Base-by-base conservation (phyloP, 2,113 vertebrate species). In the Eulemur rufifrons region DNA sequence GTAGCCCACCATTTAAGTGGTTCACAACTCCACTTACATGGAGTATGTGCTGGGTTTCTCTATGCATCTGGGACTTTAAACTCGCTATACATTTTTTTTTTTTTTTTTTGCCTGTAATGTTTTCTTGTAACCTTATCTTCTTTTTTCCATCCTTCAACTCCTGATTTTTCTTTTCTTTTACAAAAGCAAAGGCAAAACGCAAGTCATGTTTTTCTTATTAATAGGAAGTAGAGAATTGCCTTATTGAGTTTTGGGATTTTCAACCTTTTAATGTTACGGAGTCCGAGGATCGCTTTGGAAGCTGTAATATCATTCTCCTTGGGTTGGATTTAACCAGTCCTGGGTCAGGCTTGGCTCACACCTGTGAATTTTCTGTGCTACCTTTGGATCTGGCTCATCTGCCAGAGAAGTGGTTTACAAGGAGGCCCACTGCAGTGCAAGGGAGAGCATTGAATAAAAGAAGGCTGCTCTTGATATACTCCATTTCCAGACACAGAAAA, bases 1-100 rank as follows among this genome's bases (percentile, higher is more conserved):
- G 14, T 14, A 12, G 14, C 4, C 25, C 64, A 47, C 50, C 0
- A 0, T n/a, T n/a, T 56, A 63, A 32, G 27, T 34, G 34, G 21
- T 4, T 4, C n/a, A 18, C 2, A 8, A 10, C 9, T 34, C 77
- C 14, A 5, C 27, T 12, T 21, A 21, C 7, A 56, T 61, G 6
- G 29, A 32, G 54, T 45, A 45, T 45, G 15, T 85, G 11, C 32
- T 23, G 32, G 13, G 45, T 64, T 69, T 32, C 18, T 66, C 39
- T 64, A 83, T 18, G 11, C 61, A 61, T 50, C 54, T 39, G 61
- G 6, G 23, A 78, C 83, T 71, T 68, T 4, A 52, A 74, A 23
- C 27, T n/a, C 54, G 39, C 32, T 63, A 9, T 59, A n/a, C 20
- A 59, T 29, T 42, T 50, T 37, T 68, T 17, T 83, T 10, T 37